Evolutionary conservation across 2,113 vertebrate genomes (phyloP), one percentile per base, ranked within the genome.

Genomic region (Emberiza fucata): DNA sequence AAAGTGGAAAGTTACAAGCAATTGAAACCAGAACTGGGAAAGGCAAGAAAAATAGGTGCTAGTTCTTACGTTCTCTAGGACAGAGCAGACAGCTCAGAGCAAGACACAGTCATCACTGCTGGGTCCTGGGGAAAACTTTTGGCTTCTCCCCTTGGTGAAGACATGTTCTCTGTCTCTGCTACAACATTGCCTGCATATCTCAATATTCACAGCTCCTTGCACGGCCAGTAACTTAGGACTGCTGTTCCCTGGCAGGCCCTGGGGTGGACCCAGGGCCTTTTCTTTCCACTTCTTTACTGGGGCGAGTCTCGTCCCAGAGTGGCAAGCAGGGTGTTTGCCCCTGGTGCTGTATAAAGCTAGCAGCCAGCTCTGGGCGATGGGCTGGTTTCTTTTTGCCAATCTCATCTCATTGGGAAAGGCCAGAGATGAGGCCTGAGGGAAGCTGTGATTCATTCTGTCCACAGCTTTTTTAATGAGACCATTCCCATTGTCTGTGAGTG

Each of bases 1-100:
- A 95, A 94, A 96, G 68, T 75, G 44, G 72, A 85, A 94, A 93
- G 92, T 90, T 94, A 90, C 17, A 92, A 83, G 79, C 68, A 93
- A 83, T 56, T 70, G 60, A 96, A 97, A 93, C 27, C 72, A 93
- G 82, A 40, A 22, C 56, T 88, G 28, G 25, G 56, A 83, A 40
- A 71, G 51, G 70, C 44, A 70, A 86, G 71, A 90, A 89, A 89
- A 92, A 90, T 45, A 94, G 71, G 71, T 95, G 87, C 68, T 88
- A 76, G 65, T 61, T 84, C 50, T 91, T 72, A 64, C 1, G 2
- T 79, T 90, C 54, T 31, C 17, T 88, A 51, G 76, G 31, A 92
- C 11, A 69, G 27, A 91, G 51, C 50, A 72, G 59, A 70, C 40
- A 68, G 64, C 44, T 27, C 39, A 88, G 72, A 76, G 53, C 51